Evolutionary conservation across 2,797 vertebrate genomes (phyloP), one percentile per base, ranked within the genome.

Genomic region (Siniperca undulata): DNA sequence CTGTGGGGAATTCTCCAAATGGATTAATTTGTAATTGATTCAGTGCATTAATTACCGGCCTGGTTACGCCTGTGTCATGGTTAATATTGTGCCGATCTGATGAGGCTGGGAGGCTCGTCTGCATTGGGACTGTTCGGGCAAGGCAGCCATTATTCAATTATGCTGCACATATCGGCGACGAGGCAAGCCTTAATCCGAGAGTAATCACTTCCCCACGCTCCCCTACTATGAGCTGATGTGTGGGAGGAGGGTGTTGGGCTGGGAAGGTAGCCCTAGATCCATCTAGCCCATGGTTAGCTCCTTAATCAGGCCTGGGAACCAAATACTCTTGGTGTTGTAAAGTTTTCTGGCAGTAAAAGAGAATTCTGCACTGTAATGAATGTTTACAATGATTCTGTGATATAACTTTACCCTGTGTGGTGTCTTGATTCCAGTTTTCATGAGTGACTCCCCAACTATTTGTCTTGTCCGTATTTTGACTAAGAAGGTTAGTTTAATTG

Each of bases 11-110:
- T 95, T 93, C 92, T 94, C 90, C 90, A 95, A 96, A 96, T 94
- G 90, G 92, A 95, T 93, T 95, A 93, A 96, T 96, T 96, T 95
- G 94, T 95, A 96, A 96, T 96, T 96, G 96, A 96, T 96, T 96
- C 94, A 91, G 88, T 88, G 92, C 91, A 95, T 96, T 96, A 96
- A 96, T 96, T 96, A 96, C 93, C 73, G 85, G 91, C 90, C 93
- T 88, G 93, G 95, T 95, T 95, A 93, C 90, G 93, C 94, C 85
- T 90, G 94, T 96, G 96, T 96, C 96, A 95, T 94, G 96, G 94
- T 95, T 96, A 96, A 96, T 96, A 96, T 93, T 95, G 94, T 86
- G 87, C 92, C 90, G 80, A 94, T 95, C 91, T 93, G 95, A 96
- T 84, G 89, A 94, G 94, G 84, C 89, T 86, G 82, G 79, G 89